These are phyloP conservation scores for Molanna angustata DNA, from an alignment of 2,888 invertebrate genomes.

Conservation along the genomic window DNA sequence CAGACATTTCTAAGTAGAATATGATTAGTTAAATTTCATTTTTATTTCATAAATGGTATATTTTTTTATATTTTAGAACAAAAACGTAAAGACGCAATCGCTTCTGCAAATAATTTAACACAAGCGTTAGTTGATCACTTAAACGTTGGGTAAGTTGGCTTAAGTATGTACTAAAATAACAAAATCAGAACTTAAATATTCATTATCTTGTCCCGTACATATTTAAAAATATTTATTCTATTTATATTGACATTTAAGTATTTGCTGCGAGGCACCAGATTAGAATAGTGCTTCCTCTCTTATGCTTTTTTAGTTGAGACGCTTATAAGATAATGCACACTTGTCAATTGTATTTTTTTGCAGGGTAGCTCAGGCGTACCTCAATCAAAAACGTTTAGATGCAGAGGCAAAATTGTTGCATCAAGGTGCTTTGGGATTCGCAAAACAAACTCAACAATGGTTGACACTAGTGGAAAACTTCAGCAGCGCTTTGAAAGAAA, in stretches of 20 bases:
- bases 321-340: too few species aligned
- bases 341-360: slow-evolving; percentile 38
- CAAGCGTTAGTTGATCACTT: slow-evolving; percentile 94
- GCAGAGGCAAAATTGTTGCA: slow-evolving; percentile 96
- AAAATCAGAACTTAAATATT: too few species aligned
- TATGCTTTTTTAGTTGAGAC: too few species aligned
- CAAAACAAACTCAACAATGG: slow-evolving; percentile 97
- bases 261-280: too few species aligned
- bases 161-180: too few species aligned
- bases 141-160: slow-evolving; percentile 93
- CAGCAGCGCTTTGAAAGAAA: slow-evolving; percentile 86
- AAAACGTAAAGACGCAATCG: slow-evolving; percentile 89
- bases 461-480: slow-evolving; percentile 86
- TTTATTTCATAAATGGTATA: too few species aligned
- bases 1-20: background rate
- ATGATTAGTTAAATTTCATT: background rate
- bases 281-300: too few species aligned
- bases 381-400: slow-evolving; percentile 96
- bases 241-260: too few species aligned
- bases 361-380: slow-evolving; percentile 96
- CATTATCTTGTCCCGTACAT: too few species aligned
- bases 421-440: slow-evolving; percentile 89
- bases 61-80: slow-evolving; percentile 64
- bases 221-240: too few species aligned
- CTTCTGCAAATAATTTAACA: slow-evolving; percentile 89